Conservation (phyloP, 2,888 invertebrate species). For the Arge pagana region DNA sequence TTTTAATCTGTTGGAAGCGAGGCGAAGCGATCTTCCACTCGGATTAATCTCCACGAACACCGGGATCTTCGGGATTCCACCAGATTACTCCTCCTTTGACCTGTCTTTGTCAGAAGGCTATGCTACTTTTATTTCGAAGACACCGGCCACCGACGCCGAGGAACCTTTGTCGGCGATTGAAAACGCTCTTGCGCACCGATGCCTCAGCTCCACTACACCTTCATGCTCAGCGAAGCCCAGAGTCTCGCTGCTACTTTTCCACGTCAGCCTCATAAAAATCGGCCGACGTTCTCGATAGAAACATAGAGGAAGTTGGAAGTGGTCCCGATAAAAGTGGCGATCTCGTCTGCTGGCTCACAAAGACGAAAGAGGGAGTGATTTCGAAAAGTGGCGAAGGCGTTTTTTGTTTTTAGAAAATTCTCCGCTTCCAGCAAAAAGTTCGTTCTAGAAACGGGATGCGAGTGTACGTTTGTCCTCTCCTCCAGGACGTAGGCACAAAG, state of each 20-base stretch:
- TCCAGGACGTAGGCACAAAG: too few species aligned
- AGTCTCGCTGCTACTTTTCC: too few species aligned
- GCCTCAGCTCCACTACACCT: neutral
- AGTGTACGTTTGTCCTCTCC: neutral
- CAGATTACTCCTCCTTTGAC: conserved; percentile 5
- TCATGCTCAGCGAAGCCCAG: too few species aligned
- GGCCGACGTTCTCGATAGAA: too few species aligned
- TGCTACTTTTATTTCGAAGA: neutral
- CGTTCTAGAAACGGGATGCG: neutral
- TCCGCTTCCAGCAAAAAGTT: too few species aligned
- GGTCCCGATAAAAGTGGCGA: too few species aligned
- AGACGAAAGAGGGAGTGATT: too few species aligned
- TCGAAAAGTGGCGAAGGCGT: too few species aligned
- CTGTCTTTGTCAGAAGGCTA: neutral
- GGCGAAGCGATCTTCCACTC: conserved; percentile 8
- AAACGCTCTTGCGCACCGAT: neutral
- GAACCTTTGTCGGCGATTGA: conserved; percentile 3
- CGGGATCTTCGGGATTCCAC: conserved; percentile 1
- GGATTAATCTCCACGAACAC: conserved; percentile 1
- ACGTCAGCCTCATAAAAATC: too few species aligned
- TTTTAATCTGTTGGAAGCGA: neutral
- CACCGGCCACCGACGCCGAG: neutral
- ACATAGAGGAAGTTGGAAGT: too few species aligned
- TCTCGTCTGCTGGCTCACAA: too few species aligned
- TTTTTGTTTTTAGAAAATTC: too few species aligned